A percentile compares a stretch with the other conserved stretches of the same genome.
Evolutionary conservation across 2,113 vertebrate species (phyloP).

Genomic region (Gavia stellata): DNA sequence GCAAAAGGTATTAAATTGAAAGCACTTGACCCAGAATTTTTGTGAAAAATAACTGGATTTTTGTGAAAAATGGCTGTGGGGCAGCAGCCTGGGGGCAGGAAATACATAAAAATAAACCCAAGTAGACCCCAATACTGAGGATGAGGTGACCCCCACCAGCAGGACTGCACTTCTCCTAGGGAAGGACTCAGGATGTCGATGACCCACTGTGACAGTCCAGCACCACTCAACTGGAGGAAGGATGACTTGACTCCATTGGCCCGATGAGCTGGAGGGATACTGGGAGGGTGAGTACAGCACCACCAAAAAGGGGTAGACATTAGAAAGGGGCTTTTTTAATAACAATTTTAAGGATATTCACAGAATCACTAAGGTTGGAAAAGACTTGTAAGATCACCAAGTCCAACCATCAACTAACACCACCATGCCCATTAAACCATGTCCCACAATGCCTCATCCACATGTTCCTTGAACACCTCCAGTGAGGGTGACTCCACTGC

Average conservation of each 20-base stretch:
- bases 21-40: neutral
- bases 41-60: neutral
- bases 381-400: too few species aligned
- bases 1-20: neutral
- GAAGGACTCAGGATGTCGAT: neutral
- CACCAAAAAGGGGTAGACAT: neutral
- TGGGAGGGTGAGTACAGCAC: neutral
- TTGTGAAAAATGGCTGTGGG: neutral
- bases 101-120: neutral
- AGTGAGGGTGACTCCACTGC: too few species aligned
- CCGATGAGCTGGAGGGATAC: neutral
- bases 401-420: too few species aligned
- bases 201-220: rapidly evolving
- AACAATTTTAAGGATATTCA: neutral
- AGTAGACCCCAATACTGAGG: neutral
- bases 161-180: neutral
- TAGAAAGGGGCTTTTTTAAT: neutral
- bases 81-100: neutral
- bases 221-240: neutral
- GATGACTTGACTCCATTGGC: too few species aligned
- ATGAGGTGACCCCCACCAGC: neutral
- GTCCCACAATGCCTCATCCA: too few species aligned
- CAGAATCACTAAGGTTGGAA: too few species aligned
- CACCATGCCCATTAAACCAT: too few species aligned
- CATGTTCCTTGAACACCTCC: too few species aligned